Evolutionary conservation across 2,797 vertebrate species (phyloP), one percentile per base, ranked within the genome.

Genomic region (Tenualosa ilisha): DNA sequence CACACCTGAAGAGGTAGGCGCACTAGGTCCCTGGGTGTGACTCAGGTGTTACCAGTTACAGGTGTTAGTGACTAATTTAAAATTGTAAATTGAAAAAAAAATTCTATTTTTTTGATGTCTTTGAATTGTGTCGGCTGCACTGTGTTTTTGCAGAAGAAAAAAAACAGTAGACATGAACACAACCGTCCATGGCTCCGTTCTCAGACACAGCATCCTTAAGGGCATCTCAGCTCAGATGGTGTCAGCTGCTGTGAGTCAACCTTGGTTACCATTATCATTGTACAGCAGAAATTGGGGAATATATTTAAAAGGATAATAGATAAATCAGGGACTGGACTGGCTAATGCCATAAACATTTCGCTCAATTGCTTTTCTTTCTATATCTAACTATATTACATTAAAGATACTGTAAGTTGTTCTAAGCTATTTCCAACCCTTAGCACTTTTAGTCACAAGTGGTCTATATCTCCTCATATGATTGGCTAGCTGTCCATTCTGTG

Each of bases 151-250:
- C 24, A 96, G 95, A 84, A 95, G 88, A 91, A 94, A 90, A 92
- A 95, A 88, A 90, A 88, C 92, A 0, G 83, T 93, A 82, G 95
- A 96, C 59, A 84, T 65, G 50, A 94, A 89, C 68, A 92, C 93
- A 0, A 87, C 91, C 0, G 93, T 97, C 65, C 98, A 98, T 88
- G 98, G 98, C 3, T 97, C 97, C n/a, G 97, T 99, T 86, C 96
- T 98, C 85, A 94, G 96, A 49, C 97, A 97, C 90, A 97, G 95
- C 0, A 93, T 97, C 84, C 95, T 99, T 87, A 98, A 99, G 91
- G 98, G 98, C 46, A 97, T 99, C 93, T 99, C 98, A 88, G 97
- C 98, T 20, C 98, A 99, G 92, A 97, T 99, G 15, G 96, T 96
- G n/a, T 99, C 98, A 84, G 98, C 98, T 90, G 97, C 98, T 85